phyloP scores from a whole-genome alignment of 2,113 vertebrate species.

The Callipepla squamata region DNA sequence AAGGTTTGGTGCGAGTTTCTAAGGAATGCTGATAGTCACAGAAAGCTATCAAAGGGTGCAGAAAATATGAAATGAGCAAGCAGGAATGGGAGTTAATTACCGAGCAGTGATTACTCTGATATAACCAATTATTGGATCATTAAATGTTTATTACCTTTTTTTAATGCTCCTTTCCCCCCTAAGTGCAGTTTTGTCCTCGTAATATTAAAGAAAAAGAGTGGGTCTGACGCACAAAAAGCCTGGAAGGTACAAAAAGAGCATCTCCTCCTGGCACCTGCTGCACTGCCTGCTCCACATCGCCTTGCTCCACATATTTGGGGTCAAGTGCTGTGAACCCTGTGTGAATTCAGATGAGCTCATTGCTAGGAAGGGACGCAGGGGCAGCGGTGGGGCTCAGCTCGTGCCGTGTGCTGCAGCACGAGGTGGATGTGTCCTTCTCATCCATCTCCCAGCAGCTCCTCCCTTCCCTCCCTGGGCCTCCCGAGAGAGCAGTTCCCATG shows the following conservation, averaged over 20 bases:
- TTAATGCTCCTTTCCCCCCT: conserved; percentile 77
- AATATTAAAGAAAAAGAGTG: conserved; percentile 69
- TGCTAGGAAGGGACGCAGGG: not conserved
- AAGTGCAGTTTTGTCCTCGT: conserved; percentile 77
- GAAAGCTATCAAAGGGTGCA: conserved; percentile 74
- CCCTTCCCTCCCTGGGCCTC: not conserved
- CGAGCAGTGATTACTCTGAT: conserved; percentile 83
- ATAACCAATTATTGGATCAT: conserved; percentile 85
- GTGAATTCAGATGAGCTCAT: not conserved
- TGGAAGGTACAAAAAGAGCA: conserved; percentile 50
- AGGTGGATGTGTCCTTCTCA: not conserved
- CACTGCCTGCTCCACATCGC: not conserved
- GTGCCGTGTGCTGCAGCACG: not conserved
- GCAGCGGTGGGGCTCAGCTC: not conserved
- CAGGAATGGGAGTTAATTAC: conserved; percentile 82
- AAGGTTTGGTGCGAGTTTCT: conserved; percentile 68
- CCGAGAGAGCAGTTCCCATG: not conserved
- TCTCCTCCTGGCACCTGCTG: conserved; percentile 55
- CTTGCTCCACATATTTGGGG: conserved; percentile 42
- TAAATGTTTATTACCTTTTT: conserved; percentile 85
- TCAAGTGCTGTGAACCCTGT: not conserved
- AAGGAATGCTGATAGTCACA: conserved; percentile 74
- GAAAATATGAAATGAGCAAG: conserved; percentile 75
- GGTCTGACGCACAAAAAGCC: conserved; percentile 46
- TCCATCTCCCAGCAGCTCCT: not conserved